Evolutionary conservation across 92 coral and sea anemone species (phyloP), one percentile per base, ranked within the genome.

Genomic region (Parazoanthus atlanticus): DNA sequence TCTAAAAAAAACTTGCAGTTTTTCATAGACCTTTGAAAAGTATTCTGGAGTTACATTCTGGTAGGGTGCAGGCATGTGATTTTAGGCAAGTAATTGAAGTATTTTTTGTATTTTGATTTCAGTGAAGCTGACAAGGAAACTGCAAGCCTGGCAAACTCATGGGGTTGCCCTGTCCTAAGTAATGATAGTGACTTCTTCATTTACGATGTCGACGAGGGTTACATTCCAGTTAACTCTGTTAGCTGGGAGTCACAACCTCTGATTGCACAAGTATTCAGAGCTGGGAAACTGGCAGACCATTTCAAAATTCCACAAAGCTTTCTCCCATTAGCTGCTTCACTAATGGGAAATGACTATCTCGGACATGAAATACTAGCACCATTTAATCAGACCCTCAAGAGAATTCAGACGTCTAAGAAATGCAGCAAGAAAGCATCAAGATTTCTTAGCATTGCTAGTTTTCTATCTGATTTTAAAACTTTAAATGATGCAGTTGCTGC

Each of bases 111-210:
- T n/a, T 34, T 29, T 54, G 12, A 79, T 85, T 89, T 67, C 79
- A 94, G 96, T 23, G 98, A 95, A 47, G 99, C 98, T 25, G 99
- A 96, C 93, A 86, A 92, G 28, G 97, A 95, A 78, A 89, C 92
- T 30, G 98, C 99, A 64, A 91, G 92, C 21, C 78, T 96, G 52
- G 99, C 98, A 25, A 85, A 86, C 81, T 89, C 89, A 23, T 90
- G 88, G 94, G 82, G 82, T 79, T 94, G 97, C 29, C 97, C 99
- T 2, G 96, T 96, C 12, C 88, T 96, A 16, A 93, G 96, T 81
- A 90, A 82, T 29, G 99, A 96, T 79, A 96, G 99, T 47, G 99
- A 96, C 91, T 96, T 95, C 92, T 96, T 93, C 80, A 95, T 96
- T 69, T 95, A 92, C 76, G 90, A 93, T 86, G 83, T 96, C 74